A percentile compares a stretch with the other conserved stretches of the same genome.
Conservation (phyloP, 1,140 invertebrate species). For the Augochlora pura region DNA sequence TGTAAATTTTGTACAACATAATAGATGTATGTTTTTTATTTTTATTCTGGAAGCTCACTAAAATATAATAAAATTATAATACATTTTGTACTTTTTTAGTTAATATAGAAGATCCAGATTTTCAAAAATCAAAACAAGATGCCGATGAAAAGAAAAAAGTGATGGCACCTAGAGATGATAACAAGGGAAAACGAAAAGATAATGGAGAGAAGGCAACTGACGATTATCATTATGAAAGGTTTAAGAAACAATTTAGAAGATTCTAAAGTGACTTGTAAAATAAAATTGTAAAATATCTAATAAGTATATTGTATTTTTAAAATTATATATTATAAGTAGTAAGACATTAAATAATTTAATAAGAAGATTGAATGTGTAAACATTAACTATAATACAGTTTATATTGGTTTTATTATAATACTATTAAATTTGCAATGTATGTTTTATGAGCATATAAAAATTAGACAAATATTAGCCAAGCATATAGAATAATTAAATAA, state of each 20-base stretch:
- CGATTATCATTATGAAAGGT: slow-evolving; percentile 98
- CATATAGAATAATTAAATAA: too few relatives aligned
- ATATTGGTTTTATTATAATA: too few relatives aligned
- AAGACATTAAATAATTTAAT: neutral
- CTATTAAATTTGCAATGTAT: too few relatives aligned
- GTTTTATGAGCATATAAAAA: too few relatives aligned
- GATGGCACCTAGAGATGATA: slow-evolving; percentile 80
- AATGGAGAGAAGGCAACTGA: slow-evolving; percentile 95
- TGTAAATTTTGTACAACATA: slow-evolving; percentile 98
- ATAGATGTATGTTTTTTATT: slow-evolving; percentile 87
- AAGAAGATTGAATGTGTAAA: neutral
- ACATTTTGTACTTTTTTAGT: slow-evolving; percentile 82
- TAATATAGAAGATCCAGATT: slow-evolving; percentile 88
- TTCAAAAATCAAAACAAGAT: slow-evolving; percentile 82
- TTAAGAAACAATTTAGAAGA: slow-evolving; percentile 96
- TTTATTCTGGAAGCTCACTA: slow-evolving; percentile 24
- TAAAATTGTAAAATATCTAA: slow-evolving; percentile 17
- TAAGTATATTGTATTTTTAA: slow-evolving; percentile 5
- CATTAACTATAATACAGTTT: too few relatives aligned
- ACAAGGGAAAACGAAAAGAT: slow-evolving; percentile 84
- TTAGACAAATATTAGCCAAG: too few relatives aligned
- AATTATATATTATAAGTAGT: neutral
- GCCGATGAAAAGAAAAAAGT: slow-evolving; percentile 80
- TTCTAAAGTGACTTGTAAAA: slow-evolving; percentile 82
- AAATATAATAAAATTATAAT: neutral